Evolutionary conservation across 1,140 invertebrate species (phyloP), one percentile per base, ranked within the genome.

Genomic region (Marisa cornuarietis): DNA sequence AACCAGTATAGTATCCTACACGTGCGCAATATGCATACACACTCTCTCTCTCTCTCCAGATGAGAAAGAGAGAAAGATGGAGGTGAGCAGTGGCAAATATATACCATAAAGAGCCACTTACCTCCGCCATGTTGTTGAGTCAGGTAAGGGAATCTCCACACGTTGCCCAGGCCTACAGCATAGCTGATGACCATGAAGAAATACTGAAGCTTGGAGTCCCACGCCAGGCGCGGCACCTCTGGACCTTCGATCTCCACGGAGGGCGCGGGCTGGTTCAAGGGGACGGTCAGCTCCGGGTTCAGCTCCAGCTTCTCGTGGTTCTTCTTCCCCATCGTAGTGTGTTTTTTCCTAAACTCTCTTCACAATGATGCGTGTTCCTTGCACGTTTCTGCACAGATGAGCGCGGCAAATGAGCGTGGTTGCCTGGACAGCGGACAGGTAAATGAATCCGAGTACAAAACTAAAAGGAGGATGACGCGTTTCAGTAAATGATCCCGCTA

Each of bases 61-160:
- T 26, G 8, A 51, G 8, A 75, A 24, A 61, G 11, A 75, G 11
- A 61, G 52, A 75, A 18, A 20, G 7, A 75, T 8, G 62, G n/a
- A 61, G n/a, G 61, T 0, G 20, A 18, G 49, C 24, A 75, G 9
- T 61, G 22, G 26, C 73, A 75, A 18, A 75, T 31, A 75, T 20
- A 1, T 14, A 75, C 51, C 18, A 5, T 13, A 6, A 54, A 18
- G 14, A 22, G 10, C 11, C 26, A 81, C 85, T 85, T 82, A 87
- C 87, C 88, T 78, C 88, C 88, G 51, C 88, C 88, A 78, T 89
- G 85, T 62, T 84, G 82, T 79, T 88, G 86, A 31, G 85, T 86
- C 42, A 90, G 81, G 77, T 90, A 90, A 7, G 88, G 88, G 81
- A 90, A 90, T 42, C 88, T 81, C 88, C 88, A 90, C 0, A 90